Percentiles rank a stretch among this genome's conserved stretches.
These are phyloP conservation scores for Lasioglossum vierecki DNA, from an alignment of 2,888 invertebrate genomes.

Conservation along the genomic window DNA sequence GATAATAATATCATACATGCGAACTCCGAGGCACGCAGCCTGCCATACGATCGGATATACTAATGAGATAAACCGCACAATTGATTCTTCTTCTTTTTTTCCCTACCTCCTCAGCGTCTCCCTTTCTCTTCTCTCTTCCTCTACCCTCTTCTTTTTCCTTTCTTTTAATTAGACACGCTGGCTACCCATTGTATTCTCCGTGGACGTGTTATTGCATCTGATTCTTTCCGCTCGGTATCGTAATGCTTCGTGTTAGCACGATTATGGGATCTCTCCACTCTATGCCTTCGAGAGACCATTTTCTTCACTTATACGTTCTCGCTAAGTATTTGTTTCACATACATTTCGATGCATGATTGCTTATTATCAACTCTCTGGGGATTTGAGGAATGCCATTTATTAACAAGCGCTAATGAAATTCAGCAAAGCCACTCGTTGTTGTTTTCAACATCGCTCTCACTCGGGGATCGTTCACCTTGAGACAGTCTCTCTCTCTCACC, in stretches of 20 bases:
- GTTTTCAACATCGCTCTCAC: slow-evolving; percentile 78
- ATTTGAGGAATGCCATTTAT: slow-evolving; percentile 53
- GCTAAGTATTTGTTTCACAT: too few relatives aligned
- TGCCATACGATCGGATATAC: slow-evolving; percentile 41
- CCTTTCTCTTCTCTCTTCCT: background rate
- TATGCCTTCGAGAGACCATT: background rate
- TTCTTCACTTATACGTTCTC: background rate
- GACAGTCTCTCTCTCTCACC: slow-evolving; percentile 52
- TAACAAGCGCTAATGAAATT: slow-evolving; percentile 55
- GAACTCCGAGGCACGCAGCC: slow-evolving; percentile 25
- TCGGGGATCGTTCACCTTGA: slow-evolving; percentile 53
- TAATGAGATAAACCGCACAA: slow-evolving; percentile 54
- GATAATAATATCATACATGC: slow-evolving; percentile 60
- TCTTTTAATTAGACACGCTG: background rate
- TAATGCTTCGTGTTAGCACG: background rate
- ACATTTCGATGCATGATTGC: background rate
- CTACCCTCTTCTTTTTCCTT: background rate
- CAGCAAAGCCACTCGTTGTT: slow-evolving; percentile 60
- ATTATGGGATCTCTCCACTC: background rate
- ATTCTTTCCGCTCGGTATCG: background rate
- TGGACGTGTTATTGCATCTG: background rate
- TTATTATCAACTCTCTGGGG: background rate
- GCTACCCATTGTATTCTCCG: background rate
- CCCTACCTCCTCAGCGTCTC: too few relatives aligned
- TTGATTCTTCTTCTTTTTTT: slow-evolving; percentile 31